A percentile compares a stretch with the other conserved stretches of the same genome.
Conservation (phyloP, 2,113 vertebrate genomes). For the Tor tambroides region DNA sequence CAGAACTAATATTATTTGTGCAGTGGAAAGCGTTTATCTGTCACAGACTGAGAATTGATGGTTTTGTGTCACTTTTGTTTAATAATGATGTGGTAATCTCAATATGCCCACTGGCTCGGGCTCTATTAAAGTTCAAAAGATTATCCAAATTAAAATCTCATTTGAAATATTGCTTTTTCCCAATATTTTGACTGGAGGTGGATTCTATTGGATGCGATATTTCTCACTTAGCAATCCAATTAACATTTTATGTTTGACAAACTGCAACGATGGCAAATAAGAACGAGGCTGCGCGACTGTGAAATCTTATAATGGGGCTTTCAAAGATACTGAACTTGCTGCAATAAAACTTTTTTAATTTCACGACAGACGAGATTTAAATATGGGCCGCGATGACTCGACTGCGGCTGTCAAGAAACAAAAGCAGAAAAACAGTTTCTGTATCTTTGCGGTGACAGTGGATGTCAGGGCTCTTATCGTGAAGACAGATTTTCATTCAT, state of each 20-base stretch:
- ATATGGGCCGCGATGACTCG: conserved; percentile 51
- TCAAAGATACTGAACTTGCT: conserved; percentile 63
- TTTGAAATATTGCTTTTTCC: conserved; percentile 84
- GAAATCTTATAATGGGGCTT: conserved; percentile 67
- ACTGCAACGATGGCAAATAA: conserved; percentile 72
- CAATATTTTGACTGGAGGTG: conserved; percentile 77
- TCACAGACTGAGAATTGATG: conserved; percentile 80
- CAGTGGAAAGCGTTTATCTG: conserved; percentile 80
- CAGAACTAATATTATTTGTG: conserved; percentile 85
- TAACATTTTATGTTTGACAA: conserved; percentile 80
- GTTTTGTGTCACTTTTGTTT: conserved; percentile 84
- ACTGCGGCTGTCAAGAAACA: conserved; percentile 36
- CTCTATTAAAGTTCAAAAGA: conserved; percentile 84
- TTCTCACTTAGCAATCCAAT: conserved; percentile 76
- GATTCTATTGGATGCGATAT: conserved; percentile 74
- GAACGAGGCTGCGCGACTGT: conserved; percentile 62
- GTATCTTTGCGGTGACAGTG: conserved; percentile 24
- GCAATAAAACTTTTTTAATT: conserved; percentile 57
- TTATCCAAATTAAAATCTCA: conserved; percentile 84
- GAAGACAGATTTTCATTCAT: conserved; percentile 41
- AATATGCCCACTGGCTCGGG: conserved; percentile 79
- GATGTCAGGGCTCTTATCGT: conserved; percentile 25
- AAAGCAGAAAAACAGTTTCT: conserved; percentile 22
- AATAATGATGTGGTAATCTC: conserved; percentile 84
- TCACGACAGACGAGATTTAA: conserved; percentile 67